Base-by-base conservation (phyloP, 2,113 vertebrate species). In the Cynopterus brachyotis region DNA sequence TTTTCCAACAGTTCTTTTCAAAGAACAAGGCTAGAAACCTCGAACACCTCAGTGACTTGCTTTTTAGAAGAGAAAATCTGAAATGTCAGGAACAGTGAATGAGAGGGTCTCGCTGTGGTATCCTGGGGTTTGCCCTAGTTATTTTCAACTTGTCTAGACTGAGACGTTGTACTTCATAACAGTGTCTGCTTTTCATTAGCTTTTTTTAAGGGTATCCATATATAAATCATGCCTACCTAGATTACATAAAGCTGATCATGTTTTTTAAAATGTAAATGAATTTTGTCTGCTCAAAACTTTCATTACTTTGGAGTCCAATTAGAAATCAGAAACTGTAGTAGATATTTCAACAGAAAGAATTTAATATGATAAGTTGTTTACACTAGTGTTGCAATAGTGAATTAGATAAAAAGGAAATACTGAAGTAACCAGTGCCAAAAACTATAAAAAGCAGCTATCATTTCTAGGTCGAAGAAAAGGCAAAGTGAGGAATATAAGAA, bases 1-100 rank as follows among this genome's bases (percentile, higher is more conserved):
- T 96, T 95, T 94, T 93, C 76, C 62, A 96, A 79, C 78, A 97
- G 96, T 96, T 96, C 94, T 95, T 96, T 97, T 98, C 95, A 98
- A 97, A 98, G 96, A 95, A 96, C 73, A 91, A 91, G 80, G 78
- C 75, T 93, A 85, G 82, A 93, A 95, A 95, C 85, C 93, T 98
- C 91, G 96, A 97, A 98, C 26, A 79, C 93, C 72, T 93, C 50
- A 60, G 94, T 78, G 82, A 94, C 91, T 86, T 91, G 78, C 81
- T 84, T 97, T 97, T 96, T 45, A 86, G 85, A 96, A 87, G 81
- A 95, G 75, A 79, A 94, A 96, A 97, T 94, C 55, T 42, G 75
- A 96, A 96, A 93, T 35, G 57, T 76, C 81, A 40, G 69, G 42
- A 79, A 37, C 30, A 94, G 94, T 94, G 66, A 89, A 67, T 85